Evolutionary conservation across 1,140 invertebrate genomes (phyloP).

Genomic region (Rhopalosiphum padi): DNA sequence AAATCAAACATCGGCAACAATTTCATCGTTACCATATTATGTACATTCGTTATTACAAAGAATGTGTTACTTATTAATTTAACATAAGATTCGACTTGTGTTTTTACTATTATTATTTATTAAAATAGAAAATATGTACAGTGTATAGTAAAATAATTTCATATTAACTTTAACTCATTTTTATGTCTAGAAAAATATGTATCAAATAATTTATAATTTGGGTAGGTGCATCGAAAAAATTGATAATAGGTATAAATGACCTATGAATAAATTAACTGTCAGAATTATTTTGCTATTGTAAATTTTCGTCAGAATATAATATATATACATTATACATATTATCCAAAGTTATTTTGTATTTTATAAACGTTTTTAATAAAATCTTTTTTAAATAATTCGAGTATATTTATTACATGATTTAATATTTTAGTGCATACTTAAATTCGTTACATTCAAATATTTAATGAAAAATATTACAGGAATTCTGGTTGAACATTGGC

Average conservation of each 20-base stretch:
- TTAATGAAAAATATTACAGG: not conserved
- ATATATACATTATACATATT: not conserved
- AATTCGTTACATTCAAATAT: not conserved
- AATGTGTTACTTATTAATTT: not conserved
- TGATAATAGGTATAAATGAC: not conserved
- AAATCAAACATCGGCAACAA: constrained; percentile 32
- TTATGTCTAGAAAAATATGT: not conserved
- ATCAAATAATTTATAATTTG: constrained; percentile 2
- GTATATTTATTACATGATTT: not conserved
- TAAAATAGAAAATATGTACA: constrained; percentile 24
- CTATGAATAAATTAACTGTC: constrained; percentile 43
- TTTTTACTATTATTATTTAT: constrained; percentile 49
- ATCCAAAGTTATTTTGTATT: constrained; percentile 29
- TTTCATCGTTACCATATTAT: constrained; percentile 37
- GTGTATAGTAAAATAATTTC: constrained; percentile 21
- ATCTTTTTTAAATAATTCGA: constrained; percentile 14
- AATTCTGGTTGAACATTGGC: not conserved
- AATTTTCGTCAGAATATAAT: not conserved
- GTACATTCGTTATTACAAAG: not conserved
- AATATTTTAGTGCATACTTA: not conserved
- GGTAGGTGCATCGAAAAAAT: not conserved
- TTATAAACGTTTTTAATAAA: constrained; percentile 39
- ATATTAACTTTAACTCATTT: constrained; percentile 23
- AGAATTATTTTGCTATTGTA: constrained; percentile 41
- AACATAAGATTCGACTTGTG: not conserved